Evolutionary conservation across 2,888 invertebrate species (phyloP).

Genomic region (Argyresthia goedartella): DNA sequence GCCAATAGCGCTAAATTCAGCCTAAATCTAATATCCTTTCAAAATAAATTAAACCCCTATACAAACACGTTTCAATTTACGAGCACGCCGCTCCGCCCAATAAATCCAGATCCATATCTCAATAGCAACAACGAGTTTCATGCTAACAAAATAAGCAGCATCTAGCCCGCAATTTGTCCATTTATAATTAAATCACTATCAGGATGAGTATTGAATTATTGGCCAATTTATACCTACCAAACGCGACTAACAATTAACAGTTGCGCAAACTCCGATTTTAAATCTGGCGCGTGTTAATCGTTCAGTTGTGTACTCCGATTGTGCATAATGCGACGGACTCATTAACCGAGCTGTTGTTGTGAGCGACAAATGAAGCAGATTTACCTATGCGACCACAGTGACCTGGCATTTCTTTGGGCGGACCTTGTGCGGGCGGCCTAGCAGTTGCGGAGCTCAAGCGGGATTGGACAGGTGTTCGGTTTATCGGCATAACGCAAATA

Average conservation of each 20-base stretch:
- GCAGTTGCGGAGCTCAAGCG: background rate
- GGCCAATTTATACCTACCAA: background rate
- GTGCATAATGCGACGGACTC: background rate
- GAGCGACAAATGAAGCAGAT: conserved; percentile 1
- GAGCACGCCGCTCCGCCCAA: no score
- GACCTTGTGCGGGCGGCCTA: background rate
- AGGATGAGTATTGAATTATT: conserved; percentile 7
- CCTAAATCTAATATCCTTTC: no score
- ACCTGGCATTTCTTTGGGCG: no score
- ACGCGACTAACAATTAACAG: conserved; percentile 31
- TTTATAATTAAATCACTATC: conserved; percentile 33
- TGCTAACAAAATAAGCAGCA: conserved; percentile 12
- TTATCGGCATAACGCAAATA: background rate
- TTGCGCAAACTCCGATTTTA: conserved; percentile 20
- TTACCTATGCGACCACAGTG: background rate
- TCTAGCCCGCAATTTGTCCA: conserved; percentile 29
- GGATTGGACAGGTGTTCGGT: background rate
- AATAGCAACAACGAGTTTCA: conserved; percentile 31
- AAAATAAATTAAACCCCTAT: no score
- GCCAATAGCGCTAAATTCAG: no score
- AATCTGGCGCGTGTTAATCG: conserved; percentile 16
- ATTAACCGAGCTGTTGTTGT: background rate
- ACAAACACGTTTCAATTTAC: no score
- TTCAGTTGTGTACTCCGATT: conserved; percentile 23
- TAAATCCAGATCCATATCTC: conserved; percentile 51